Evolutionary conservation across 37 sponge, comb jelly and placozoan genomes (phyloP).

Genomic region (Theonella swinhoei): DNA sequence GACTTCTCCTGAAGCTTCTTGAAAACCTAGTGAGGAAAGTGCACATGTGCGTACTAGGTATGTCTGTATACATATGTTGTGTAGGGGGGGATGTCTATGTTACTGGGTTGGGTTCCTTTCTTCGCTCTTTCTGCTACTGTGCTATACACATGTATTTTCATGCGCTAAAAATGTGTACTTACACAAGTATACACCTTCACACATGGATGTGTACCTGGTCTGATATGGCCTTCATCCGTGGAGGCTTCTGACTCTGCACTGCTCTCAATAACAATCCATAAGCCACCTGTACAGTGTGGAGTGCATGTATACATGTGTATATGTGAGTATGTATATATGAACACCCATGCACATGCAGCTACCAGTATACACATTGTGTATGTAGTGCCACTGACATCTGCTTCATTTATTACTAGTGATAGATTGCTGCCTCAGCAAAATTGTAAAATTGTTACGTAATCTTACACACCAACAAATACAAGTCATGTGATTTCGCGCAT

Average conservation of each 20-base stretch:
- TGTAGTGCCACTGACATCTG: too few species aligned
- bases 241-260: neutral
- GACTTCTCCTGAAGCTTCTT: conserved; percentile 33
- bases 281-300: conserved; percentile 33
- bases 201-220: conserved; percentile 5
- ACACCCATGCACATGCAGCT: neutral
- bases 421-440: too few species aligned
- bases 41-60: neutral
- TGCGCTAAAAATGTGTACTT: too few species aligned
- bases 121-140: neutral
- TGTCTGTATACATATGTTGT: neutral
- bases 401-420: too few species aligned
- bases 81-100: too few species aligned
- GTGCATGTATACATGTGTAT: conserved; percentile 5
- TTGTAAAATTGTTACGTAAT: too few species aligned
- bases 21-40: conserved; percentile 23
- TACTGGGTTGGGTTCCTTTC: too few species aligned
- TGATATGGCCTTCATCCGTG: neutral
- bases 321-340: too few species aligned
- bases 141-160: too few species aligned
- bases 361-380: neutral
- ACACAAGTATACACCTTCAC: conserved; percentile 37
- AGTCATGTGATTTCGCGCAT: too few species aligned
- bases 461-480: too few species aligned
- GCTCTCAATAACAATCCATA: conserved; percentile 48